These are phyloP conservation scores for Tympanoctomys barrerae DNA, from an alignment of 2,797 vertebrate species.

Conservation along the genomic window DNA sequence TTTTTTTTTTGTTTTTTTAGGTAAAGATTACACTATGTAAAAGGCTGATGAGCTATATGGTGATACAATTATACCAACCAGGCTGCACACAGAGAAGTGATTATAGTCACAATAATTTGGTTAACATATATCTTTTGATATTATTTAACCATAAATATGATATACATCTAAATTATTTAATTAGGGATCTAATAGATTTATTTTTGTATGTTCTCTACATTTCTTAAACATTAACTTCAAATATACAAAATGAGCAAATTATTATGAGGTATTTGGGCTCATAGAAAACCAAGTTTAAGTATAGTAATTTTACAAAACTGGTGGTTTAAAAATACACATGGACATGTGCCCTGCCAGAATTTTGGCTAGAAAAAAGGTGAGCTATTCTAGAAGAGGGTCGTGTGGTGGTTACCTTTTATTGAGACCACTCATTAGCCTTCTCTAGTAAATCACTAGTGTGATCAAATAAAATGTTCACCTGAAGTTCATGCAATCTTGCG, in stretches of 20 bases:
- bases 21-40: conserved; percentile 57
- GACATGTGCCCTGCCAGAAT: conserved; percentile 14
- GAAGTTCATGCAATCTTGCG: conserved; percentile 66
- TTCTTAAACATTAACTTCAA: conserved; percentile 53
- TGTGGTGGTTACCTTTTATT: conserved; percentile 17
- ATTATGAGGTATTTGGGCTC: background rate
- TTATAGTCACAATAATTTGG: conserved; percentile 31
- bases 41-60: background rate
- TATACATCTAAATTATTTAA: background rate
- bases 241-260: conserved; percentile 51
- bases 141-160: conserved; percentile 28
- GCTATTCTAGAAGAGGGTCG: conserved; percentile 24
- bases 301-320: conserved; percentile 35
- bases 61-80: background rate
- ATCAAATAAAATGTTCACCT: conserved; percentile 59
- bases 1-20: background rate
- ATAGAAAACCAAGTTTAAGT: conserved; percentile 49
- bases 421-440: background rate
- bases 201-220: conserved; percentile 12
- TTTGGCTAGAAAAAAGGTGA: conserved; percentile 59
- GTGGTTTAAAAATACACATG: conserved; percentile 8
- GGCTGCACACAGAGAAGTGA: background rate
- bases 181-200: conserved; percentile 29
- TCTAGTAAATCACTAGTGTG: conserved; percentile 59
- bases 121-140: conserved; percentile 39